A percentile compares a stretch with the other conserved stretches of the same genome.
phyloP scores from a whole-genome alignment of 2,113 vertebrate genomes.

The Megalops atlanticus region DNA sequence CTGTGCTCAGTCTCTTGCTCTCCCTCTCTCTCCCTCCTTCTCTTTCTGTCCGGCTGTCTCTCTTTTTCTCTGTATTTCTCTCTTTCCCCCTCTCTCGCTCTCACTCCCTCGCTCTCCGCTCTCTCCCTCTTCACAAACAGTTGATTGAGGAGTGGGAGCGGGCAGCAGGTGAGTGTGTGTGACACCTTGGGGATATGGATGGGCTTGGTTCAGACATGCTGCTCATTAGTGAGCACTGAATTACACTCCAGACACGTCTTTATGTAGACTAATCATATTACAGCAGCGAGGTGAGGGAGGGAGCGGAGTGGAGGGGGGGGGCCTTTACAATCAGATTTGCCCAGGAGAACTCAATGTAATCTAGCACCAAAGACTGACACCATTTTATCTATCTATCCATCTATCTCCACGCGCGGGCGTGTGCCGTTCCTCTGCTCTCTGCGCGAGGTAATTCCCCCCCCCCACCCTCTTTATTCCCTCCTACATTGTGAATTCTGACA shows the following conservation, averaged over 20 bases:
- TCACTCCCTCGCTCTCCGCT: constrained; percentile 19
- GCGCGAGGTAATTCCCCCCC: constrained; percentile 26
- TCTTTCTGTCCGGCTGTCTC: neutral
- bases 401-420: constrained; percentile 51
- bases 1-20: neutral
- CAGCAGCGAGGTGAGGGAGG: constrained; percentile 58
- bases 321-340: constrained; percentile 79
- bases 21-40: constrained; percentile 5
- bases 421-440: constrained; percentile 38
- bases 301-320: constrained; percentile 49
- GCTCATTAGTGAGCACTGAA: constrained; percentile 83
- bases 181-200: constrained; percentile 67
- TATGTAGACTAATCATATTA: constrained; percentile 82
- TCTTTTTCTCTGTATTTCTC: neutral
- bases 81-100: constrained; percentile 10
- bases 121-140: neutral
- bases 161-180: constrained; percentile 69
- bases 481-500: constrained; percentile 87
- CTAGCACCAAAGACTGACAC: constrained; percentile 77
- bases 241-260: constrained; percentile 78
- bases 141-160: neutral
- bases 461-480: constrained; percentile 60
- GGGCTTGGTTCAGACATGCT: constrained; percentile 74
- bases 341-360: constrained; percentile 78
- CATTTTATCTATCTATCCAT: constrained; percentile 76